phyloP scores from a whole-genome alignment of 2,888 invertebrate species.

The Tortricodes alternella region DNA sequence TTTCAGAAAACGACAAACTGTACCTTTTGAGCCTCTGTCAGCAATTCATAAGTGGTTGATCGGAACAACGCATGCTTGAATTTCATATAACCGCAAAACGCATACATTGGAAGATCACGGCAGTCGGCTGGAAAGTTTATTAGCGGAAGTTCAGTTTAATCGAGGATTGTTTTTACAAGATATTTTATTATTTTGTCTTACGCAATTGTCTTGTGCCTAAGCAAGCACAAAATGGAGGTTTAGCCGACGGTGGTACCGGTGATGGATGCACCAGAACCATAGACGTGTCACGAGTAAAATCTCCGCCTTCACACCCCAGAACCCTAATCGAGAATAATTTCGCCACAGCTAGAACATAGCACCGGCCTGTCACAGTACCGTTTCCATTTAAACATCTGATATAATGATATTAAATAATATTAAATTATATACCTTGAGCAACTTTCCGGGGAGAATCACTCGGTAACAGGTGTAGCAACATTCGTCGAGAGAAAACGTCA shows the following conservation, averaged over 20 bases:
- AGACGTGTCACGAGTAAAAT: slow-evolving; percentile 74
- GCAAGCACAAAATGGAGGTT: slow-evolving; percentile 55
- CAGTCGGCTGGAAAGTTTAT: slow-evolving; percentile 71
- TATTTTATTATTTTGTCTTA: slow-evolving; percentile 36
- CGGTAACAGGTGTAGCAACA: slow-evolving; percentile 81
- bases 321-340: slow-evolving; percentile 84
- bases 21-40: slow-evolving; percentile 84
- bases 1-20: not conserved
- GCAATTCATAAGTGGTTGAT: slow-evolving; percentile 83
- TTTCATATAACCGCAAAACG: slow-evolving; percentile 84
- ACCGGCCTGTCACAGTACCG: not conserved
- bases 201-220: slow-evolving; percentile 55
- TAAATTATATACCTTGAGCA: slow-evolving; percentile 67
- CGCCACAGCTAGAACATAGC: slow-evolving; percentile 68
- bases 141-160: not conserved
- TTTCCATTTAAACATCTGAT: too few relatives aligned
- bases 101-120: slow-evolving; percentile 82
- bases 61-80: slow-evolving; percentile 82
- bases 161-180: too few relatives aligned
- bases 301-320: slow-evolving; percentile 83
- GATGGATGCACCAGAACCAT: slow-evolving; percentile 56
- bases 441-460: slow-evolving; percentile 70
- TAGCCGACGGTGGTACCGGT: slow-evolving; percentile 39
- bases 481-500: slow-evolving; percentile 83
- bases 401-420: too few relatives aligned